Evolutionary conservation across 2,797 vertebrate genomes (phyloP).

Genomic region (Melanogrammus aeglefinus): DNA sequence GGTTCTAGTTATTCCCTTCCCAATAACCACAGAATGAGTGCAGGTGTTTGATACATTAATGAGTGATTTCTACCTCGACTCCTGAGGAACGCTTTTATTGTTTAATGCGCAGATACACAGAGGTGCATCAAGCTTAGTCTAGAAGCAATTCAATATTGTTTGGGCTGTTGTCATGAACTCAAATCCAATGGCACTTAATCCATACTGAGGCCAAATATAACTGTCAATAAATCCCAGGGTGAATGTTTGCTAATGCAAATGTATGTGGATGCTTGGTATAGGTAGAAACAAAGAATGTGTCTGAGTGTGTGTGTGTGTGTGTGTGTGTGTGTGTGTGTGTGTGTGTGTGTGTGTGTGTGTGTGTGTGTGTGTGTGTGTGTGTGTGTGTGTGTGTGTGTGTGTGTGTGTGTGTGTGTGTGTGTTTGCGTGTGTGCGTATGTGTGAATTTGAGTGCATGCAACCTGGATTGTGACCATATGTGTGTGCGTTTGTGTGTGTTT

Average conservation of each 20-base stretch:
- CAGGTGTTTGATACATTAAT: background rate
- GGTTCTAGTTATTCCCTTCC: constrained; percentile 42
- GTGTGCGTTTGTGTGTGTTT: no score
- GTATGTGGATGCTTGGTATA: background rate
- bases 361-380: background rate
- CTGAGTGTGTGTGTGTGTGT: no score
- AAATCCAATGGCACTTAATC: no score
- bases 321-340: no score
- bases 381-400: constrained; percentile 9
- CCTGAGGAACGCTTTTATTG: no score
- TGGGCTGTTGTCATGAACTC: no score
- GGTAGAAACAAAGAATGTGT: no score
- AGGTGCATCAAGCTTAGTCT: no score
- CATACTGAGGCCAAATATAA: no score
- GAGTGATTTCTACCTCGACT: background rate
- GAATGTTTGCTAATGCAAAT: background rate
- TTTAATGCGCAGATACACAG: no score
- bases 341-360: background rate
- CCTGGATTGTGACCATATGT: background rate
- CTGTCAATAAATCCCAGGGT: no score
- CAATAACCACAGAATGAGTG: constrained; percentile 27
- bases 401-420: background rate
- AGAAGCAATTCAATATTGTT: no score
- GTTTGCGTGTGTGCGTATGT: background rate
- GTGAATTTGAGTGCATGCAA: background rate